Percentiles rank a stretch among this genome's conserved stretches.
These are phyloP conservation scores for Dipodomys spectabilis DNA, from an alignment of 2,113 vertebrate species.

Conservation along the genomic window DNA sequence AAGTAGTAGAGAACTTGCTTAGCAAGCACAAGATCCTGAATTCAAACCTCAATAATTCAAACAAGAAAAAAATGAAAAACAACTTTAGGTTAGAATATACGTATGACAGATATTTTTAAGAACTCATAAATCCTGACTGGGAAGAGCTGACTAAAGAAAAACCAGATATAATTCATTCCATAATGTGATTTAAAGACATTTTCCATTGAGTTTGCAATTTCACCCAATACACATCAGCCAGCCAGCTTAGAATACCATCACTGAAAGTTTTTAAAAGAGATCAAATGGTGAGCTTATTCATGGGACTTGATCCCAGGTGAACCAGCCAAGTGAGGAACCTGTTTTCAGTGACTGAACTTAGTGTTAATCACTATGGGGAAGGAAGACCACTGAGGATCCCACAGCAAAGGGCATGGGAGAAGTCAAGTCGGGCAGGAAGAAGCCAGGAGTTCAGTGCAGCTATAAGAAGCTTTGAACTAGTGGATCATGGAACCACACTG, in stretches of 20 bases:
- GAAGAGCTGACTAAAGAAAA: conserved; percentile 12
- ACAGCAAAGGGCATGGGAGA: background rate
- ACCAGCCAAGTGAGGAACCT: background rate
- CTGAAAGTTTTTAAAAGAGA: background rate
- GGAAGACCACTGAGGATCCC: background rate
- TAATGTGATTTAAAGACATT: conserved; percentile 18
- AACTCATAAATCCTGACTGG: background rate
- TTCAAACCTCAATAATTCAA: too few relatives aligned
- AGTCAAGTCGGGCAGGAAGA: background rate
- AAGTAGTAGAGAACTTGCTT: too few relatives aligned
- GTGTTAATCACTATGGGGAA: rapidly evolving
- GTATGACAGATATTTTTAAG: conserved; percentile 22
- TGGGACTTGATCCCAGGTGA: background rate
- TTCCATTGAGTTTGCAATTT: background rate
- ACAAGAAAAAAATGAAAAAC: too few relatives aligned
- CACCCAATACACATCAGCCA: background rate
- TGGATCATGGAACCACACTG: background rate
- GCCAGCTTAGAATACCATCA: background rate
- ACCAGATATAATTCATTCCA: background rate
- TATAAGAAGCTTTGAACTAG: background rate
- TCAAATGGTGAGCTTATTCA: background rate
- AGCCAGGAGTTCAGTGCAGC: background rate
- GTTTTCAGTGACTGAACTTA: background rate
- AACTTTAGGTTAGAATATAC: background rate
- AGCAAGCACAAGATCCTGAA: too few relatives aligned